Percentiles rank a stretch among this genome's conserved stretches.
phyloP scores from a whole-genome alignment of 2,888 invertebrate genomes.

The Petrophora chlorosata region DNA sequence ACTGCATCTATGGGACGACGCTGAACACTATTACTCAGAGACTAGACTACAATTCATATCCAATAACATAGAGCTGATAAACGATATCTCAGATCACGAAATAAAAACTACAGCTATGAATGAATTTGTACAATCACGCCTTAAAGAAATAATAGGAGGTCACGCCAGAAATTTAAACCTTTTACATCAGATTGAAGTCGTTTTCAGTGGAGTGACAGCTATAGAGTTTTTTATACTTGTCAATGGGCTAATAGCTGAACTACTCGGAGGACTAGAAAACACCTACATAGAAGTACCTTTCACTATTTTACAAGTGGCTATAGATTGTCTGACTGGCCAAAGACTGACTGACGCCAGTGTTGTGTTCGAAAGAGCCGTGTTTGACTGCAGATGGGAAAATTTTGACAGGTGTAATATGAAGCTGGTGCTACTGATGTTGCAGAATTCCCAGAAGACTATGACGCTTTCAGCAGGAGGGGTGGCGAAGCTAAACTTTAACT shows the following conservation, averaged over 20 bases:
- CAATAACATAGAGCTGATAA: background rate
- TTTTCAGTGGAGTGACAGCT: slow-evolving; percentile 48
- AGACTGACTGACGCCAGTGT: slow-evolving; percentile 55
- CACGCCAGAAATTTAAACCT: slow-evolving; percentile 33
- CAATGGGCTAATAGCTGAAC: slow-evolving; percentile 42
- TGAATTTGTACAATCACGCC: background rate
- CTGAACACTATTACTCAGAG: slow-evolving; percentile 33
- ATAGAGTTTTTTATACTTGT: slow-evolving; percentile 48
- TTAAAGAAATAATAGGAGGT: slow-evolving; percentile 4
- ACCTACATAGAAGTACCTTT: slow-evolving; percentile 54
- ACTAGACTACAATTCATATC: background rate
- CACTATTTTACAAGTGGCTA: slow-evolving; percentile 48
- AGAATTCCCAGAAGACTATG: slow-evolving; percentile 58
- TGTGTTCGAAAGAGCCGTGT: slow-evolving; percentile 55
- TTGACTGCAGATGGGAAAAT: slow-evolving; percentile 64
- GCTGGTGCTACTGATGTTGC: slow-evolving; percentile 54
- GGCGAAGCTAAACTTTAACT: slow-evolving; percentile 48
- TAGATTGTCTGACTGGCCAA: slow-evolving; percentile 63
- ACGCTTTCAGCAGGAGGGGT: slow-evolving; percentile 61
- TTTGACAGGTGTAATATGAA: slow-evolving; percentile 57
- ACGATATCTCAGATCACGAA: background rate
- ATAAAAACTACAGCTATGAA: background rate
- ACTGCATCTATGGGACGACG: slow-evolving; percentile 51
- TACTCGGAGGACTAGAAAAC: slow-evolving; percentile 54
- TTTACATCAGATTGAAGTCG: slow-evolving; percentile 40